These are phyloP conservation scores for Drosophila punjabiensis DNA, from an alignment of 1,140 invertebrate genomes.

Conservation along the genomic window DNA sequence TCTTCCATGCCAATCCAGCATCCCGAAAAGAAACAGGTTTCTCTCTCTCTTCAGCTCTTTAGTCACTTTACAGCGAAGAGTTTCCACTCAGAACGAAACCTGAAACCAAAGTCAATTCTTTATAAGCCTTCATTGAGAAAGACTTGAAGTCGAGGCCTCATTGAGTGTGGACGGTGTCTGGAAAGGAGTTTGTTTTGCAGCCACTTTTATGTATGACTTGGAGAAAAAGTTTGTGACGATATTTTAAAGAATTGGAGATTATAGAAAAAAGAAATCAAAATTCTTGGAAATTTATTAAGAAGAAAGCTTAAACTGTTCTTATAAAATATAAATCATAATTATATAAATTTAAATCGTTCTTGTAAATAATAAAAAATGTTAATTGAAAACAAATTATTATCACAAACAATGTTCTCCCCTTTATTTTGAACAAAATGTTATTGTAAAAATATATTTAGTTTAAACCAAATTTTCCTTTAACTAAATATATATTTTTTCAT, in stretches of 20 bases:
- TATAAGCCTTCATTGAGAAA: constrained; percentile 39
- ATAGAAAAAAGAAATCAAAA: background rate
- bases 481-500: no score
- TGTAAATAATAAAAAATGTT: no score
- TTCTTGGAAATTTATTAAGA: background rate
- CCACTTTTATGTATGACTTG: background rate
- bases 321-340: background rate
- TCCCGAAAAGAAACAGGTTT: constrained; percentile 56
- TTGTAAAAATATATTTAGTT: no score
- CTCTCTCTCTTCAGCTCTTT: constrained; percentile 18
- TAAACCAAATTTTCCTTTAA: no score
- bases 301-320: background rate
- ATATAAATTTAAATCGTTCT: background rate
- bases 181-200: constrained; percentile 1
- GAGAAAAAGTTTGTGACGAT: background rate
- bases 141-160: constrained; percentile 25
- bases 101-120: constrained; percentile 25
- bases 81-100: constrained; percentile 48
- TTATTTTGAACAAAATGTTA: no score
- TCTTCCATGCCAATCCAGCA: constrained; percentile 62
- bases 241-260: background rate
- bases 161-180: constrained; percentile 40
- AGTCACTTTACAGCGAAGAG: constrained; percentile 15
- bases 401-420: no score
- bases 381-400: no score